phyloP scores from a whole-genome alignment of 2,888 invertebrate species.

The Luffia ferchaultella region DNA sequence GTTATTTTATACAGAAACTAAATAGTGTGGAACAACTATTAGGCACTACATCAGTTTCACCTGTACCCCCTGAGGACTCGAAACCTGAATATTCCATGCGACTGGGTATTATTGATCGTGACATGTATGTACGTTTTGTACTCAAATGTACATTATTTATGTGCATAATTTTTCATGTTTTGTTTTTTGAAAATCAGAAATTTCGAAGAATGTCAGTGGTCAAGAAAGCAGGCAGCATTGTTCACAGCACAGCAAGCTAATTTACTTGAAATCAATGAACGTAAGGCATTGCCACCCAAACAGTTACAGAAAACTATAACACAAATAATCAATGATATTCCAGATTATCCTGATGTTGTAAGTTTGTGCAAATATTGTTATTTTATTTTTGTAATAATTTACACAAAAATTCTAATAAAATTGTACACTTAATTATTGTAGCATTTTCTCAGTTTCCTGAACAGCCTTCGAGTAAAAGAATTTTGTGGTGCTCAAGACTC shows the following conservation, averaged over 20 bases:
- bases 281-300: slow-evolving; percentile 77
- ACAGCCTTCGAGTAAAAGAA: slow-evolving; percentile 86
- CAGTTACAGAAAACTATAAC: slow-evolving; percentile 78
- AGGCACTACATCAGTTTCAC: slow-evolving; percentile 25
- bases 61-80: slow-evolving; percentile 35
- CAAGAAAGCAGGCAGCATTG: slow-evolving; percentile 87
- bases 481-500: slow-evolving; percentile 85
- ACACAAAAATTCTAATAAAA: neutral
- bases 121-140: slow-evolving; percentile 36
- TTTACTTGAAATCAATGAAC: slow-evolving; percentile 82
- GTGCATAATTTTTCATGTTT: neutral
- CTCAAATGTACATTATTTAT: neutral
- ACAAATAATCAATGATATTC: slow-evolving; percentile 77
- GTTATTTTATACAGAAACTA: slow-evolving; percentile 40
- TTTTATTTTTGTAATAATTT: neutral
- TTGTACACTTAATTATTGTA: slow-evolving; percentile 39
- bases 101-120: slow-evolving; percentile 48
- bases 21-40: slow-evolving; percentile 44
- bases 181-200: slow-evolving; percentile 26
- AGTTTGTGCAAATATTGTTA: slow-evolving; percentile 31
- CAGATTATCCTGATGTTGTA: slow-evolving; percentile 84
- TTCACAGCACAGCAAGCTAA: slow-evolving; percentile 89
- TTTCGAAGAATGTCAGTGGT: slow-evolving; percentile 76
- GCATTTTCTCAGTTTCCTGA: slow-evolving; percentile 92
- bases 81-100: slow-evolving; percentile 44